Conservation (phyloP, 1,140 invertebrate genomes). For the Drosophila nigromelanica region DNA sequence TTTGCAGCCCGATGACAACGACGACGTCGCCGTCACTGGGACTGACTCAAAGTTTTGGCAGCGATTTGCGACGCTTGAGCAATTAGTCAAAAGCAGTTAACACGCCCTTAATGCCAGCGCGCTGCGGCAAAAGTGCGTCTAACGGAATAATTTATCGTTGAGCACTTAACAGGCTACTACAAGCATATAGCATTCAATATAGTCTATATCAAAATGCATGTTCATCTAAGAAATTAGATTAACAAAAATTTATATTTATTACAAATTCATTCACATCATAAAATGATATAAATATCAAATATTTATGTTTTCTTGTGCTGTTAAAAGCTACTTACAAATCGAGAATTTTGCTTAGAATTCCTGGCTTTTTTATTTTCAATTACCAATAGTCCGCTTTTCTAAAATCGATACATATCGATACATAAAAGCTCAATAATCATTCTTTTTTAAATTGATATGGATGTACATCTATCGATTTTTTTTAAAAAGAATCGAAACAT, state of each 20-base stretch:
- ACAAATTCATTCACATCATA: no score
- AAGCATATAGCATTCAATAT: background rate
- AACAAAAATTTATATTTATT: background rate
- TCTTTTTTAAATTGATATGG: no score
- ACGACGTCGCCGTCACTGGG: background rate
- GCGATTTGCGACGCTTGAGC: conserved; percentile 46
- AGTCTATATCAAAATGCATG: background rate
- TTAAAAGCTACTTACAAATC: no score
- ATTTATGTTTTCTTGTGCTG: no score
- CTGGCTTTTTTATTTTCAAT: no score
- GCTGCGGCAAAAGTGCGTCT: conserved; percentile 35
- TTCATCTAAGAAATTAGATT: background rate
- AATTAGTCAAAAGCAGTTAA: conserved; percentile 61
- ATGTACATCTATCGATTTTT: no score
- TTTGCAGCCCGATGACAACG: background rate
- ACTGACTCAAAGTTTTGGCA: conserved; percentile 44
- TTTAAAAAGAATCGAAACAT: no score
- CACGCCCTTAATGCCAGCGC: conserved; percentile 39
- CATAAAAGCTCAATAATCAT: no score
- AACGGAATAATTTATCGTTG: conserved; percentile 32
- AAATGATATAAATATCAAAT: no score
- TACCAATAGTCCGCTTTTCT: no score
- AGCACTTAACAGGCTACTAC: conserved; percentile 17
- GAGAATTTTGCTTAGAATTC: no score
- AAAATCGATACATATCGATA: no score